phyloP scores from a whole-genome alignment of 1,140 invertebrate genomes.

The Drosophila paulistorum region DNA sequence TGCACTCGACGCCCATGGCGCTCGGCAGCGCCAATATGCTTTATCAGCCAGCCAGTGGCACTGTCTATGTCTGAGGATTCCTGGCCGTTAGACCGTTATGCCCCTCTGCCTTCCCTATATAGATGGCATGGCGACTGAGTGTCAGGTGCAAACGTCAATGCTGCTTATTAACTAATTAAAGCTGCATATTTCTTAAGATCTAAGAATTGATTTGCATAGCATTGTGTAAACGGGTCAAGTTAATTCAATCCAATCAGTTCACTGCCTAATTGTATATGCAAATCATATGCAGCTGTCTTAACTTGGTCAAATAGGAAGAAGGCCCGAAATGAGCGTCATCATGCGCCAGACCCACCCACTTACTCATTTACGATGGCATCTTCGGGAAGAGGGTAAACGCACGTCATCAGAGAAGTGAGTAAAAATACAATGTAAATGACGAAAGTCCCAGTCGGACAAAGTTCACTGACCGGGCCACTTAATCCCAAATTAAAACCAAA shows the following conservation, averaged over 20 bases:
- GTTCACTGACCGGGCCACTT: conserved; percentile 66
- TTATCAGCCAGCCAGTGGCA: conserved; percentile 41
- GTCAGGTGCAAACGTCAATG: conserved; percentile 58
- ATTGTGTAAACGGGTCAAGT: conserved; percentile 32
- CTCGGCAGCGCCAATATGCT: conserved; percentile 34
- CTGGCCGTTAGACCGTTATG: conserved; percentile 31
- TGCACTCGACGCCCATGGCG: conserved; percentile 69
- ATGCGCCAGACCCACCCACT: conserved; percentile 18
- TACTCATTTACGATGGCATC: conserved; percentile 26
- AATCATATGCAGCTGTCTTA: conserved; percentile 2
- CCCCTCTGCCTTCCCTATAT: conserved; percentile 12
- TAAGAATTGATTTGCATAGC: conserved; percentile 60
- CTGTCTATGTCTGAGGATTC: conserved; percentile 64
- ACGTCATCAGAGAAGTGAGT: conserved; percentile 59
- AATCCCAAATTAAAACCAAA: conserved; percentile 51
- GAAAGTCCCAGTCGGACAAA: conserved; percentile 79
- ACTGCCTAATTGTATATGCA: conserved; percentile 6
- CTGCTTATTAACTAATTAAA: conserved; percentile 78
- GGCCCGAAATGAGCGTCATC: not conserved
- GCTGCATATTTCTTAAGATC: conserved; percentile 74
- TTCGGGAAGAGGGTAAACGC: conserved; percentile 15
- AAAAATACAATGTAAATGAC: conserved; percentile 55
- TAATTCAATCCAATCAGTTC: conserved; percentile 36
- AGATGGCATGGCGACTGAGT: conserved; percentile 41
- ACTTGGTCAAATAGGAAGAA: conserved; percentile 11